phyloP scores from a whole-genome alignment of 2,888 invertebrate species.

The Synanthedon myopaeformis region DNA sequence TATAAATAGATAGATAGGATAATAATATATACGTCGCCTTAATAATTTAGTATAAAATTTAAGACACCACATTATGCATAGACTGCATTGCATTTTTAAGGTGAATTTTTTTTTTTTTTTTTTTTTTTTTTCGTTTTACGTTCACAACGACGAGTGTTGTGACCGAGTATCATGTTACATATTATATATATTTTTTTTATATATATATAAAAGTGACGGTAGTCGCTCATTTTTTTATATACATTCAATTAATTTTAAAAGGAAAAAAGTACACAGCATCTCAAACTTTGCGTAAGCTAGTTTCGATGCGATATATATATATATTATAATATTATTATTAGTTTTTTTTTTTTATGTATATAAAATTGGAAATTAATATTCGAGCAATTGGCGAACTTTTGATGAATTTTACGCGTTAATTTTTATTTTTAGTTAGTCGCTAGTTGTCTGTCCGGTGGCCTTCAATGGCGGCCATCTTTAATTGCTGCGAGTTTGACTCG shows the following conservation, averaged over 20 bases:
- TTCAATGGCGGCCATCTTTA: constrained; percentile 4
- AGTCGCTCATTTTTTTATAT: constrained; percentile 13
- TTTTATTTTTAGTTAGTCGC: constrained; percentile 13
- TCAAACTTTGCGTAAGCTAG: background rate
- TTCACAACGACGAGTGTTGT: constrained; percentile 29
- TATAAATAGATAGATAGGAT: constrained; percentile 33
- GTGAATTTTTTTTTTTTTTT: constrained; percentile 42
- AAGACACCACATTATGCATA: constrained; percentile 57
- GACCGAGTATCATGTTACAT: constrained; percentile 22
- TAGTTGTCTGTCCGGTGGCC: constrained; percentile 12
- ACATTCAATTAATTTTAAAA: background rate
- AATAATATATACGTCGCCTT: constrained; percentile 45
- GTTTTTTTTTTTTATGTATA: too few relatives aligned
- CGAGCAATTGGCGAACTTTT: background rate
- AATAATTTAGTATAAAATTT: constrained; percentile 38
- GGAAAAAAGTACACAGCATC: background rate
- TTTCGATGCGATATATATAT: background rate
- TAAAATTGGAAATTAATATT: background rate
- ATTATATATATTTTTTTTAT: constrained; percentile 17
- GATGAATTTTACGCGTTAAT: background rate
- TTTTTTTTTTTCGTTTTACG: constrained; percentile 22
- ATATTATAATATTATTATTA: background rate
- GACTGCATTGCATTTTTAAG: constrained; percentile 63
- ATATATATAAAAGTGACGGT: constrained; percentile 15
- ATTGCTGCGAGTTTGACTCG: constrained; percentile 36